These are phyloP conservation scores for Hemiprocne comata DNA, from an alignment of 2,113 vertebrate genomes.

Conservation along the genomic window DNA sequence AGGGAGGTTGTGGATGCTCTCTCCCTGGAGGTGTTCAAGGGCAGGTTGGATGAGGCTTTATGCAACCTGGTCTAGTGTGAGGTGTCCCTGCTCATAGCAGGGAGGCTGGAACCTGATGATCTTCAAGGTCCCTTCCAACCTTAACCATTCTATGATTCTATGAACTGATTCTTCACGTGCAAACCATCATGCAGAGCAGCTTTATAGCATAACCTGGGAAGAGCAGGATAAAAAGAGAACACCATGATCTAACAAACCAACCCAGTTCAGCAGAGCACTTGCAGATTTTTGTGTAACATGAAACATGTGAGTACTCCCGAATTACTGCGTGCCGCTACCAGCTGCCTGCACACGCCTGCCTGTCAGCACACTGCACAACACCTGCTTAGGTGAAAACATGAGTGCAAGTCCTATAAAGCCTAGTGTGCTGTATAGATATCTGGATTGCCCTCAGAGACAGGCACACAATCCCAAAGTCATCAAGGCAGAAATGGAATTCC, in stretches of 20 bases:
- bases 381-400: accelerated
- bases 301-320: accelerated
- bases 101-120: too few relatives aligned
- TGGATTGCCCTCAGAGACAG: background rate
- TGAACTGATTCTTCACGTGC: background rate
- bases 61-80: too few relatives aligned
- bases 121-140: too few relatives aligned
- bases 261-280: background rate
- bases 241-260: accelerated
- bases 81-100: too few relatives aligned
- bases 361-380: background rate
- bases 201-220: background rate
- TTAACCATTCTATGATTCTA: too few relatives aligned
- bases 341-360: background rate
- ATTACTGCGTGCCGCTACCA: accelerated
- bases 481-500: background rate
- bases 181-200: background rate
- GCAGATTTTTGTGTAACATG: accelerated
- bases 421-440: accelerated
- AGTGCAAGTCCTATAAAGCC: accelerated
- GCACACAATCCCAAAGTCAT: background rate
- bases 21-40: too few relatives aligned
- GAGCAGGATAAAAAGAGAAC: background rate
- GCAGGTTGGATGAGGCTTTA: too few relatives aligned
- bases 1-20: too few relatives aligned